These are phyloP conservation scores for Chiroxiphia lanceolata DNA, from an alignment of 2,797 vertebrate genomes.

Conservation along the genomic window DNA sequence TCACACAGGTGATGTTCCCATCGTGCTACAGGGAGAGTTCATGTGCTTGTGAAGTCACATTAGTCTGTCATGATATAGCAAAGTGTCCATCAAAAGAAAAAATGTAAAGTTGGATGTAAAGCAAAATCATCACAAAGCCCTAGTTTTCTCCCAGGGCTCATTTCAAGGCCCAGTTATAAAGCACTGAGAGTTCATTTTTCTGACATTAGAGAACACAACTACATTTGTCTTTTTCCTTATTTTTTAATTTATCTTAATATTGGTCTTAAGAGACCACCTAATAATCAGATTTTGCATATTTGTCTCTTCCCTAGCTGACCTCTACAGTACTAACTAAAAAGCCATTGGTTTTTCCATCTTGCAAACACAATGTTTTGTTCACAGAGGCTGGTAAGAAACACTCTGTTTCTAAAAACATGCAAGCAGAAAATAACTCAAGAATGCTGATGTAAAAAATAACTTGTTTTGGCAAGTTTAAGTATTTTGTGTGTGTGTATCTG, in stretches of 20 bases:
- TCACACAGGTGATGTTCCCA: background rate
- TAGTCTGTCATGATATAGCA: background rate
- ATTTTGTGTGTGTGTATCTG: background rate
- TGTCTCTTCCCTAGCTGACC: background rate
- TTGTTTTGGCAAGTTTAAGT: slow-evolving; percentile 33
- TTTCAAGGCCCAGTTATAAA: background rate
- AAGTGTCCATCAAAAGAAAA: background rate
- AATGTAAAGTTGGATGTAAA: background rate
- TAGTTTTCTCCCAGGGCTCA: background rate
- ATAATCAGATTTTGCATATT: background rate
- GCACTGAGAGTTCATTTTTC: background rate
- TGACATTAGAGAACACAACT: background rate
- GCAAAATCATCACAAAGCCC: background rate
- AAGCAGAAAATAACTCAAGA: slow-evolving; percentile 42
- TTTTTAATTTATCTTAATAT: background rate
- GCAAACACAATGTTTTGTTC: slow-evolving; percentile 22
- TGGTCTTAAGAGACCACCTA: background rate
- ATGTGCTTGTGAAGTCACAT: background rate
- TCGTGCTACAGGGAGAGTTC: background rate
- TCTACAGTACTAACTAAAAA: background rate
- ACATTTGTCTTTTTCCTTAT: background rate
- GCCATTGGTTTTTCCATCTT: background rate
- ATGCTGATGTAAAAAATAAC: slow-evolving; percentile 44
- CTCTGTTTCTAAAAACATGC: slow-evolving; percentile 15
- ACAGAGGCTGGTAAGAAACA: background rate